A percentile compares a stretch with the other conserved stretches of the same genome.
These are phyloP conservation scores for Sparus aurata DNA, from an alignment of 2,797 vertebrate genomes.

Conservation along the genomic window DNA sequence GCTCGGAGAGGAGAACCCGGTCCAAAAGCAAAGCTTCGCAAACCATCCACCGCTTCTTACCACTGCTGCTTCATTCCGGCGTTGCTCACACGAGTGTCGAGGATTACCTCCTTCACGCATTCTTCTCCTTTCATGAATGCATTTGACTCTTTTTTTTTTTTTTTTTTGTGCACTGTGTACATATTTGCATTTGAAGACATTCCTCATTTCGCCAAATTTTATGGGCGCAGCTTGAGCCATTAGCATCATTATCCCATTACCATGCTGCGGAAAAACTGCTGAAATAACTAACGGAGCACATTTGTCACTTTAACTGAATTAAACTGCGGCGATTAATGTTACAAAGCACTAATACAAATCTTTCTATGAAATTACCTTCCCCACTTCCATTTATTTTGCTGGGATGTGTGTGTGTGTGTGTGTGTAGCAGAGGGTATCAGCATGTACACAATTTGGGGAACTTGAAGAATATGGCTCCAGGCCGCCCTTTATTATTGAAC, in stretches of 20 bases:
- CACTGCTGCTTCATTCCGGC: conserved; percentile 2
- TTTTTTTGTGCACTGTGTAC: conserved; percentile 11
- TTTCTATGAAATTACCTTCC: conserved; percentile 55
- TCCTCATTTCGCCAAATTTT: conserved; percentile 51
- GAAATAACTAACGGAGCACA: conserved; percentile 43
- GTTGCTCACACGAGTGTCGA: conserved; percentile 6
- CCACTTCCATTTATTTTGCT: conserved; percentile 36
- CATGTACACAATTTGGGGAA: background rate
- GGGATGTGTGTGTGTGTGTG: conserved; percentile 16
- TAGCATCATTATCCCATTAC: conserved; percentile 70
- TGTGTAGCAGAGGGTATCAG: background rate
- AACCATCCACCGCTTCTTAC: background rate
- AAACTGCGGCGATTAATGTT: conserved; percentile 55
- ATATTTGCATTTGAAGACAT: conserved; percentile 51
- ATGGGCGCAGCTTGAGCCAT: conserved; percentile 51
- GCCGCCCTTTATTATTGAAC: conserved; percentile 2
- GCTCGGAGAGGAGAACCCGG: background rate
- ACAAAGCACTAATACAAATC: conserved; percentile 53
- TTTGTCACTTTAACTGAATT: conserved; percentile 64
- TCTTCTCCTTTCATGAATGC: conserved; percentile 26
- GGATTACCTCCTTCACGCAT: conserved; percentile 16
- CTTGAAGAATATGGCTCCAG: background rate
- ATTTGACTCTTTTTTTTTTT: conserved; percentile 3
- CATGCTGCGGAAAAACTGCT: conserved; percentile 52
- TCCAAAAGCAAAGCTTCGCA: conserved; percentile 15